Conservation (phyloP, 2,797 vertebrate genomes). For the Peromyscus melanophrys region DNA sequence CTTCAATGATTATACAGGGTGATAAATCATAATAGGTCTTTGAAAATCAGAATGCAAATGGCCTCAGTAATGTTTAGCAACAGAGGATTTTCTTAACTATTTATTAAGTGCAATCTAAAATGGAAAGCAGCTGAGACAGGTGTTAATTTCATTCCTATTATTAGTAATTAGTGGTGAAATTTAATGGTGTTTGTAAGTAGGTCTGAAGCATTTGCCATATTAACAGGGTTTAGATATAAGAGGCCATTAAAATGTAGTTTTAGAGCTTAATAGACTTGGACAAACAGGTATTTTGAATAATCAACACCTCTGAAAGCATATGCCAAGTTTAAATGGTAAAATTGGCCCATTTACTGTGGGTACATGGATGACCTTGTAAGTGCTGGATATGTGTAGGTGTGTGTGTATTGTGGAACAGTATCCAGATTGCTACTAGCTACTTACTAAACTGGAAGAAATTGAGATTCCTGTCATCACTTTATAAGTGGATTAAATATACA, state of each 20-base stretch:
- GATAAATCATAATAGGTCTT: constrained; percentile 45
- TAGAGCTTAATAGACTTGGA: constrained; percentile 73
- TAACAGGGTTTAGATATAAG: constrained; percentile 68
- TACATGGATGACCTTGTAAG: constrained; percentile 24
- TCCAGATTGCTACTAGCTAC: neutral
- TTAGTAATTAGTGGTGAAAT: constrained; percentile 82
- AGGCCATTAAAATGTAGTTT: constrained; percentile 74
- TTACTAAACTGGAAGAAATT: neutral
- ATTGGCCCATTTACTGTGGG: constrained; percentile 5
- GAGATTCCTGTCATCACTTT: neutral
- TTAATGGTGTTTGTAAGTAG: constrained; percentile 78
- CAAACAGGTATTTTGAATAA: constrained; percentile 79
- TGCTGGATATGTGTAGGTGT: neutral
- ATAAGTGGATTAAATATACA: neutral
- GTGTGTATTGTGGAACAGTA: neutral
- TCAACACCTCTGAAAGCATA: constrained; percentile 60
- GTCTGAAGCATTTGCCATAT: constrained; percentile 71
- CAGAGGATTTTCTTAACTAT: constrained; percentile 73
- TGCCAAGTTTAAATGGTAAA: constrained; percentile 69
- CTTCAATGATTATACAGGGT: neutral
- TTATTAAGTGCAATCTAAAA: constrained; percentile 79
- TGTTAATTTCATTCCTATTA: constrained; percentile 81
- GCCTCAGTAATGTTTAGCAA: constrained; percentile 69
- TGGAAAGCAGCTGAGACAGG: constrained; percentile 78
- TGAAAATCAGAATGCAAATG: constrained; percentile 78